Evolutionary conservation across 2,797 vertebrate genomes (phyloP), one percentile per base, ranked within the genome.

Genomic region (Lateolabrax maculatus): DNA sequence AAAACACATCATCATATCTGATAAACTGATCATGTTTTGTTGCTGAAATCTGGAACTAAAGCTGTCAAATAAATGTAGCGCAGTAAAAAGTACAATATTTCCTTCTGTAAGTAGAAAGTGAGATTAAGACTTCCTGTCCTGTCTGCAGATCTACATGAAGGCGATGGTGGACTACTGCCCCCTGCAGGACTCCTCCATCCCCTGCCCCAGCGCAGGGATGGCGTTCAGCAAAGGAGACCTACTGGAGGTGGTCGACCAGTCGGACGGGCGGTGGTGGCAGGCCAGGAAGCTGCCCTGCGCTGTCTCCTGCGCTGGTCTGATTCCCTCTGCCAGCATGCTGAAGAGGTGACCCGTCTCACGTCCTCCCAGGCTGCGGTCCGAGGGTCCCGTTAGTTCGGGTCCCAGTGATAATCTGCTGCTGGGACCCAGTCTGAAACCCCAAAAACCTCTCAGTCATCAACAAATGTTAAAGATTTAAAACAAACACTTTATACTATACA

Each of bases 111-210:
- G n/a, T n/a, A n/a, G n/a, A n/a, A n/a, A n/a, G n/a, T n/a, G n/a
- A n/a, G n/a, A n/a, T n/a, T n/a, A n/a, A n/a, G n/a, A n/a, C n/a
- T n/a, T n/a, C n/a, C 13, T 29, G 15, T 15, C 7, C 49, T 18
- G 0, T 63, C 13, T 48, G 10, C 85, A 99, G 97, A 85, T 98
- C 19, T 97, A 94, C 5, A 94, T 97, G 82, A 95, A 95, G 64
- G 96, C 97, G 0, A 97, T 98, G 97, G 95, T 95, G 27, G 96
- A 98, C 88, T 99, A 98, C 92, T 95, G 95, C 93, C 97, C 98
- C 51, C 90, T 94, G 82, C 95, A 96, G 81, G 98, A 99, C 84
- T 89, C 96, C 5, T 82, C 94, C 75, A 98, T 97, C 82, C 97
- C 98, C 0, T 98, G 97, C 57, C 91, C 94, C 0, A 95, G 96